Base-by-base conservation (phyloP, 1,140 invertebrate genomes). In the Achroia grisella region DNA sequence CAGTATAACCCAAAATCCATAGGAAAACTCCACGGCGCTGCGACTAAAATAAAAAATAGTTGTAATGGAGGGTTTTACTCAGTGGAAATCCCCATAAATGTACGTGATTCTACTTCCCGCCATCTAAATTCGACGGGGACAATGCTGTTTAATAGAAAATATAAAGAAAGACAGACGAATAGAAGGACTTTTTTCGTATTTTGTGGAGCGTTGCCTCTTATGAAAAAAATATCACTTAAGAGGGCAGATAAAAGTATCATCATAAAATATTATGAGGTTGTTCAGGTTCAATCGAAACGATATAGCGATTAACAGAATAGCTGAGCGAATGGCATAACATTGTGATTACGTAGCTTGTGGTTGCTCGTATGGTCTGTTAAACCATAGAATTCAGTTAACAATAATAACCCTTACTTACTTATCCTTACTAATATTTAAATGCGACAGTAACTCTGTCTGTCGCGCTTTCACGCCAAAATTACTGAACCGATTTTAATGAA, bases 161-260 rank as follows among this genome's bases (percentile, higher is more conserved):
- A 9, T 17, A 17, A 17, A 2, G 8, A 37, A 17, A 37, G 14
- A 42, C 12, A 42, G 32, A 40, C 39, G 8, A 35, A 11, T 11
- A 15, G 11, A n/a, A n/a, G n/a, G n/a, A 23, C 17, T 23, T 23
- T 23, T 3, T 23, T 23, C 17, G 17, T 6, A 23, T 23, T 23
- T 23, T 6, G 17, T 23, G 17, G 17, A 23, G 6, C 17, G 17
- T 23, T 23, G 17, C 17, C 6, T 6, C 17, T 23, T 23, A 23
- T 23, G 17, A 23, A 23, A 23, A n/a, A 23, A 23, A 23, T 29
- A 23, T 10, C 35, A 13, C 43, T 33, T n/a, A 42, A 42, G 27
- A 28, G 9, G 27, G 4, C 15, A 34, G 32, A 43, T 43, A 27
- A 43, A 43, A 43, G 34, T 43, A 35, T 43, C 27, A 43, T 42